Evolutionary conservation across 2,113 vertebrate genomes (phyloP).

Genomic region (Indicator indicator): DNA sequence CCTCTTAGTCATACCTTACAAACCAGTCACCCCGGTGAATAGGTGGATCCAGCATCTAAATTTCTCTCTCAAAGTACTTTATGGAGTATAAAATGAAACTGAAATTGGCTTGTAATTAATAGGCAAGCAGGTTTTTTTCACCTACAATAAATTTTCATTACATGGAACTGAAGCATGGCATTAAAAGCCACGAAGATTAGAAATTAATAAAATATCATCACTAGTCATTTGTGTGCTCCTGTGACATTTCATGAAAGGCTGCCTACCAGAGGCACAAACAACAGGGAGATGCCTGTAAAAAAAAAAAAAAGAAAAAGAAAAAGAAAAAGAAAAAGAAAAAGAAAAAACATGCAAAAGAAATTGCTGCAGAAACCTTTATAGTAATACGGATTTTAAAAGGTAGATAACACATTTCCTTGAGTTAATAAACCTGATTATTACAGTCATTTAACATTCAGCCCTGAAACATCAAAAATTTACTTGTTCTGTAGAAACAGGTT

Average conservation of each 20-base stretch:
- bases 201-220: neutral
- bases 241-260: neutral
- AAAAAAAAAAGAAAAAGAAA: neutral
- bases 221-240: neutral
- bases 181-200: neutral
- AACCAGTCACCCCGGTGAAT: neutral
- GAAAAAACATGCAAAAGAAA: fast-evolving
- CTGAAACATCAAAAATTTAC: neutral
- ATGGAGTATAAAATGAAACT: neutral
- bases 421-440: neutral
- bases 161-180: neutral
- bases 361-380: neutral
- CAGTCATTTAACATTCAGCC: neutral
- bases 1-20: neutral
- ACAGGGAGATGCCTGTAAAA: neutral
- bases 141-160: neutral
- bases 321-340: too few relatives aligned
- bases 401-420: neutral
- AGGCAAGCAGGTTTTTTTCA: neutral
- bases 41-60: neutral
- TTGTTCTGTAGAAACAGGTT: neutral
- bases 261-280: neutral
- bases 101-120: neutral
- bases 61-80: neutral
- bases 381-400: neutral